Evolutionary conservation across 2,888 invertebrate genomes (phyloP).

Genomic region (Apodemia hepburni): DNA sequence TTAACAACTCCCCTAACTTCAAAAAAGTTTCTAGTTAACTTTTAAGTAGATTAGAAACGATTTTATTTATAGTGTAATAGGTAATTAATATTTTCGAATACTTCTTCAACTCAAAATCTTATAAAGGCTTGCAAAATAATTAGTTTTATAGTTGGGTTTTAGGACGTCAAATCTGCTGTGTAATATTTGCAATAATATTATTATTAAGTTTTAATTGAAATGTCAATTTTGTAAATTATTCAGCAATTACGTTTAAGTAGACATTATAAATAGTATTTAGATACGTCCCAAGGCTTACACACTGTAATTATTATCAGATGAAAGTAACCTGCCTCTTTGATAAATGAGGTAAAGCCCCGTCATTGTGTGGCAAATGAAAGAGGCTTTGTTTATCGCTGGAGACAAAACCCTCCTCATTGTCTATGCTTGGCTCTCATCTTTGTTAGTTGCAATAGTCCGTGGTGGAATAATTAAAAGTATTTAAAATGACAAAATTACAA

Average conservation of each 20-base stretch:
- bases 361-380: conserved; percentile 73
- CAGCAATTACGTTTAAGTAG: background rate
- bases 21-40: no score
- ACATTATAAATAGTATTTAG: background rate
- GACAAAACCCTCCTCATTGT: conserved; percentile 70
- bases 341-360: conserved; percentile 72
- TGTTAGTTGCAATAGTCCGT: conserved; percentile 63
- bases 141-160: no score
- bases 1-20: no score
- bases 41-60: no score
- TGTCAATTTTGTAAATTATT: no score
- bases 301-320: conserved; percentile 72
- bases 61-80: no score
- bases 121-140: no score
- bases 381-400: conserved; percentile 69
- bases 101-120: no score
- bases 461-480: conserved; percentile 65
- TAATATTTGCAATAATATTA: no score
- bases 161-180: no score
- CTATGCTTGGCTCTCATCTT: conserved; percentile 66
- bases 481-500: conserved; percentile 48
- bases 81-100: no score
- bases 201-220: no score
- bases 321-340: conserved; percentile 76
- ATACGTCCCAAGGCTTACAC: conserved; percentile 25